These are phyloP conservation scores for Drosophila phalerata DNA, from an alignment of 2,888 invertebrate species.

Conservation along the genomic window DNA sequence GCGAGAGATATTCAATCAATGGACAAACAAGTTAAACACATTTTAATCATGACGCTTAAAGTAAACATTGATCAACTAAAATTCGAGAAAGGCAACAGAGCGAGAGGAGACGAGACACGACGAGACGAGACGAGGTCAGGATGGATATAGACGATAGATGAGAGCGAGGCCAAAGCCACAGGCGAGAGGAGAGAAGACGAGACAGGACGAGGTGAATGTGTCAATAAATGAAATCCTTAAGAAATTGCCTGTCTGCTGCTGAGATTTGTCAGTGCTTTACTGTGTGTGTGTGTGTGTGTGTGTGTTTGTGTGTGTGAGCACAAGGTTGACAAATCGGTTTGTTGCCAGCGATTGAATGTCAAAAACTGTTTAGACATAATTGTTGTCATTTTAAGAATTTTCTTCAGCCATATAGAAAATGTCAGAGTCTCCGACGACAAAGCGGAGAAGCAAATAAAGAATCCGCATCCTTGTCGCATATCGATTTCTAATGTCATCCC, in stretches of 20 bases:
- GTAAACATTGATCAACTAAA: conserved; percentile 76
- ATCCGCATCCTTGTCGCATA: conserved; percentile 47
- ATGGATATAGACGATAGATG: conserved; percentile 2
- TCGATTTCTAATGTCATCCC: conserved; percentile 62
- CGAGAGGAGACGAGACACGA: conserved; percentile 15
- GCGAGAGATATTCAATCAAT: conserved; percentile 69
- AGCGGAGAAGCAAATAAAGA: conserved; percentile 19
- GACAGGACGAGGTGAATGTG: conserved; percentile 68
- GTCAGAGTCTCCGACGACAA: conserved; percentile 13
- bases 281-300: conserved; percentile 2
- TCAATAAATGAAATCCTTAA: conserved; percentile 81
- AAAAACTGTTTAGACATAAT: conserved; percentile 74
- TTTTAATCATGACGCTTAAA: conserved; percentile 77
- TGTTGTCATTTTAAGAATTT: conserved; percentile 66
- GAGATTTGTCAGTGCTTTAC: conserved; percentile 12
- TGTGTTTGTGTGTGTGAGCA: conserved; percentile 19
- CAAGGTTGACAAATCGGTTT: conserved; percentile 52
- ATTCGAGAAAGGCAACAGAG: conserved; percentile 37
- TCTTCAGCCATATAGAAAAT: conserved; percentile 7
- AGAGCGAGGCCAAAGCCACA: conserved; percentile 40
- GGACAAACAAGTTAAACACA: conserved; percentile 79
- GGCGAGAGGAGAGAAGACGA: conserved; percentile 58
- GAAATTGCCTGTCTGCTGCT: conserved; percentile 75
- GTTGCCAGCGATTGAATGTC: conserved; percentile 66
- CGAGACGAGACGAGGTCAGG: conserved; percentile 13